phyloP scores from a whole-genome alignment of 2,113 vertebrate genomes.

The Xiphias gladius region DNA sequence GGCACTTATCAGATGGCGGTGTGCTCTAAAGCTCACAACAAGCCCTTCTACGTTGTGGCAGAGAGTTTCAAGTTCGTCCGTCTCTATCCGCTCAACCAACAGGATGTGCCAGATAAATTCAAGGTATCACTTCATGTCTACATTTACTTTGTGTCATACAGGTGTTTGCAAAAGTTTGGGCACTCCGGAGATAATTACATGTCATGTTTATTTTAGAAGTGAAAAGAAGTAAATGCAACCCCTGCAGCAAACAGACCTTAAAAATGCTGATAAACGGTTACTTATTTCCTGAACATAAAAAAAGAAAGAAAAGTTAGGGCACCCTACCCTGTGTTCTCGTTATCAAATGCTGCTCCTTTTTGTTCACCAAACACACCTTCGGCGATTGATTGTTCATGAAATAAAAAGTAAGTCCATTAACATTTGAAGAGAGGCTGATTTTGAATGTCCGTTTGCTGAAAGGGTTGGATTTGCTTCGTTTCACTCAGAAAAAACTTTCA shows the following conservation, averaged over 20 bases:
- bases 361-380: not conserved
- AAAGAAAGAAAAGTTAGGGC: too few species aligned
- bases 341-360: not conserved
- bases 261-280: too few species aligned
- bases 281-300: too few species aligned
- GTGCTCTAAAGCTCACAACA: constrained; percentile 97
- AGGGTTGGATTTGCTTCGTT: too few species aligned
- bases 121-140: constrained; percentile 84
- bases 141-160: not conserved
- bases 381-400: not conserved
- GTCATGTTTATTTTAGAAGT: too few species aligned
- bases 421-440: not conserved
- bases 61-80: constrained; percentile 99
- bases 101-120: constrained; percentile 95
- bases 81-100: constrained; percentile 96
- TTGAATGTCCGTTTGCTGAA: too few species aligned
- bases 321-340: not conserved
- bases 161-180: not conserved
- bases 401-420: too few species aligned
- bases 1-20: constrained; percentile 97
- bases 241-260: not conserved
- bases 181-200: too few species aligned
- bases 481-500: not conserved
- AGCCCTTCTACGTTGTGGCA: constrained; percentile 97
- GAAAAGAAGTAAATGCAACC: not conserved